Conservation (phyloP, 2,888 invertebrate species). For the Acleris emargana region DNA sequence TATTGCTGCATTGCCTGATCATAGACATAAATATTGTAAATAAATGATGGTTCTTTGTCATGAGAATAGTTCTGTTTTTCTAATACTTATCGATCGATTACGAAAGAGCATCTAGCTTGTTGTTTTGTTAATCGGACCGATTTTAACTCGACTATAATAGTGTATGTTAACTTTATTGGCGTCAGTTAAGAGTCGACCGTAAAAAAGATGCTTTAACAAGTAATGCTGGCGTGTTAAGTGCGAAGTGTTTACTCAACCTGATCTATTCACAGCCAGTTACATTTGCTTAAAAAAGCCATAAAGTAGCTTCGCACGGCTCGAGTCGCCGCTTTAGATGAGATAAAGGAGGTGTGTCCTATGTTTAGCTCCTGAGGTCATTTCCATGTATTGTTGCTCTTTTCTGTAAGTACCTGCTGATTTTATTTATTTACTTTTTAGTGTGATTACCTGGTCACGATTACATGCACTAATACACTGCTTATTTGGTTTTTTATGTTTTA, state of each 20-base stretch:
- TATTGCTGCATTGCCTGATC: slow-evolving; percentile 39
- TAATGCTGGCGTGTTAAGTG: slow-evolving; percentile 52
- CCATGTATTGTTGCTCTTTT: slow-evolving; percentile 84
- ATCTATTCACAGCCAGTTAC: slow-evolving; percentile 47
- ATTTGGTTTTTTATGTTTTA: slow-evolving; percentile 7
- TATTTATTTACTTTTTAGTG: slow-evolving; percentile 29
- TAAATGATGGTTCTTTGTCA: slow-evolving; percentile 73
- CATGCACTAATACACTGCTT: slow-evolving; percentile 10
- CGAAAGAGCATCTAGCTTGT: slow-evolving; percentile 72
- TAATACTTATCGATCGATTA: slow-evolving; percentile 79
- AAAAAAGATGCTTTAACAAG: slow-evolving; percentile 32
- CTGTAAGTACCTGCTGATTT: slow-evolving; percentile 68
- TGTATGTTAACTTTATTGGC: slow-evolving; percentile 44
- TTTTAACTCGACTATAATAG: slow-evolving; percentile 38
- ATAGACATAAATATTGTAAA: slow-evolving; percentile 45
- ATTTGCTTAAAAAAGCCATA: slow-evolving; percentile 50
- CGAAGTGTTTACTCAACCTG: slow-evolving; percentile 59
- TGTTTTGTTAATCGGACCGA: slow-evolving; percentile 48
- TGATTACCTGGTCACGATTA: slow-evolving; percentile 9
- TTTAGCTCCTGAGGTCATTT: slow-evolving; percentile 63
- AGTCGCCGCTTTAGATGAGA: slow-evolving; percentile 52
- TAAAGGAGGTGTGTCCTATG: slow-evolving; percentile 53
- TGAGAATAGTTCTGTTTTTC: slow-evolving; percentile 64
- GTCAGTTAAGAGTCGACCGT: slow-evolving; percentile 40
- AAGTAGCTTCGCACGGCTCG: slow-evolving; percentile 48